phyloP scores from a whole-genome alignment of 2,888 invertebrate species.

The Mamestra brassicae region DNA sequence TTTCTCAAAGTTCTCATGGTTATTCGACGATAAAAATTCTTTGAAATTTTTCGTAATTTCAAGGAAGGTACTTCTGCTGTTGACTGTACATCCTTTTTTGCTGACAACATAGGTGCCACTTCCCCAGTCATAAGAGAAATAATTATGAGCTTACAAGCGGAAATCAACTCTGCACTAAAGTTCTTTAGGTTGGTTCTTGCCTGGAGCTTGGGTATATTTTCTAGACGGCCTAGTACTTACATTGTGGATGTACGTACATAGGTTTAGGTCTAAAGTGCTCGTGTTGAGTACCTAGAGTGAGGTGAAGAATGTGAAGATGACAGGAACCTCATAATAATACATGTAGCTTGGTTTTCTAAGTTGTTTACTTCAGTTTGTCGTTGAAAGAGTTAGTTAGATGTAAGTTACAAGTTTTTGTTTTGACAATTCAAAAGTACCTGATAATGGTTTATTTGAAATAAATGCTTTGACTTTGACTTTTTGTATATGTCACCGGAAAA shows the following conservation, averaged over 20 bases:
- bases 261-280: slow-evolving; percentile 44
- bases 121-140: slow-evolving; percentile 56
- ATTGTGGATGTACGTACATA: slow-evolving; percentile 32
- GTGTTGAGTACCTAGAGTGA: slow-evolving; percentile 36
- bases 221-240: slow-evolving; percentile 45
- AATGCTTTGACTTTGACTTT: too few relatives aligned
- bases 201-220: slow-evolving; percentile 13
- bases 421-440: too few relatives aligned
- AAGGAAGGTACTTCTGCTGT: neutral
- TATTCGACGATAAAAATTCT: neutral
- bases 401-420: too few relatives aligned
- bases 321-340: slow-evolving; percentile 23
- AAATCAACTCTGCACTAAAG: slow-evolving; percentile 7
- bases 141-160: slow-evolving; percentile 47
- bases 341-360: slow-evolving; percentile 19
- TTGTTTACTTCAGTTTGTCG: neutral
- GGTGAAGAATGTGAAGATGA: slow-evolving; percentile 38
- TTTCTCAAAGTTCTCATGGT: neutral
- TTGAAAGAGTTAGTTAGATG: too few relatives aligned
- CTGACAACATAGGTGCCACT: slow-evolving; percentile 61
- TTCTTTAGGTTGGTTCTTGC: neutral
- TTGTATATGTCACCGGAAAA: too few relatives aligned
- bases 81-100: slow-evolving; percentile 32
- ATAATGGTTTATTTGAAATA: too few relatives aligned
- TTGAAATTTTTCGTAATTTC: neutral